Conservation (phyloP, 2,797 vertebrate genomes). For the Allobates femoralis region DNA sequence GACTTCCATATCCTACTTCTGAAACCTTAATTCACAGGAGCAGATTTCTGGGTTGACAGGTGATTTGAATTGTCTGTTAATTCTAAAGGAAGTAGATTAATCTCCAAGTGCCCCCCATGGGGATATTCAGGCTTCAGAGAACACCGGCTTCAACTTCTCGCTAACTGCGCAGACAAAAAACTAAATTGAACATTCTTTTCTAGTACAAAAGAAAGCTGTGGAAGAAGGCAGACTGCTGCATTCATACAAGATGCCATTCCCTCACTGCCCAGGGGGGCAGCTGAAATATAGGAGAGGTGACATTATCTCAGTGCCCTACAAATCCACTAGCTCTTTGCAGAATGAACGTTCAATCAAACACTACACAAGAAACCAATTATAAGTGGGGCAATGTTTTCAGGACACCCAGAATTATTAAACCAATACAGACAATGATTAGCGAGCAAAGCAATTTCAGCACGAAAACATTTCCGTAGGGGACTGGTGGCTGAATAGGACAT, state of each 20-base stretch:
- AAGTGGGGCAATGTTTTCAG: slow-evolving; percentile 35
- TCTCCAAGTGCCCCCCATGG: slow-evolving; percentile 52
- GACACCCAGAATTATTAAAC: slow-evolving; percentile 31
- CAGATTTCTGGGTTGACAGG: slow-evolving; percentile 52
- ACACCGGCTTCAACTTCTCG: slow-evolving; percentile 49
- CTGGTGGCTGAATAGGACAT: background rate
- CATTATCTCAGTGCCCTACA: slow-evolving; percentile 50
- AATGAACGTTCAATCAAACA: slow-evolving; percentile 37
- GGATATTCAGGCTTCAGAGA: slow-evolving; percentile 58
- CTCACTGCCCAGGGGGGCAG: slow-evolving; percentile 38
- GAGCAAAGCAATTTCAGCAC: background rate
- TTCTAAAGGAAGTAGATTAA: slow-evolving; percentile 63
- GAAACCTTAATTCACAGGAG: slow-evolving; percentile 55
- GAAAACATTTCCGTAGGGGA: background rate
- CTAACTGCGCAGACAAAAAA: slow-evolving; percentile 48
- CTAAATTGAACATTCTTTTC: slow-evolving; percentile 58
- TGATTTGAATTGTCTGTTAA: slow-evolving; percentile 60
- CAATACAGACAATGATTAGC: slow-evolving; percentile 14
- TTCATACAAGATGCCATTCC: slow-evolving; percentile 23
- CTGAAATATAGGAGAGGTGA: slow-evolving; percentile 42
- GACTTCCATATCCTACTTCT: slow-evolving; percentile 14
- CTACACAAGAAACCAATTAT: slow-evolving; percentile 34
- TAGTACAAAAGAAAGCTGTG: slow-evolving; percentile 53
- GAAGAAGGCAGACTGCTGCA: slow-evolving; percentile 38
- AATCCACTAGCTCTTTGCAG: slow-evolving; percentile 33